Base-by-base conservation (phyloP, 1,140 invertebrate species). In the Drosophila nigromelanica region DNA sequence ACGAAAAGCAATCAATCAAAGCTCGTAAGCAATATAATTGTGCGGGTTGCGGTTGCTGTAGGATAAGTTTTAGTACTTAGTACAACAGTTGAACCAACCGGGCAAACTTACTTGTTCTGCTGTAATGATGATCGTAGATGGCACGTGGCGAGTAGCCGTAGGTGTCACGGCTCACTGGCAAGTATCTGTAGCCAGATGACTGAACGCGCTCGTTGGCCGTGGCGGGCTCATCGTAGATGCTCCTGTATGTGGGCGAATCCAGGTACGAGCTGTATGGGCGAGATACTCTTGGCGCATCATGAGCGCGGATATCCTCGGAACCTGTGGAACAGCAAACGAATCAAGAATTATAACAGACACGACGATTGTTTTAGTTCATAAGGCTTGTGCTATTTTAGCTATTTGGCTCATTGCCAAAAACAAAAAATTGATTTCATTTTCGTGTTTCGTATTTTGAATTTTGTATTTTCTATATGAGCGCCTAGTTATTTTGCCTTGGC, bases 261-360 rank as follows among this genome's bases (percentile, higher is more conserved):
- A 90, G 86, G 73, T 95, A 96, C 78, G 94, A 93, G 90, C 94
- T 94, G 83, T 89, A 92, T 75, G 91, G 90, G 60, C 91, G 89
- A 51, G 73, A 74, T 2, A 72, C 60, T 50, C 60, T 73, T 52
- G 91, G 91, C 18, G 91, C 91, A 87, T 97, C 96, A 83, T 96
- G 96, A 75, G 97, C 97, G 91, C 96, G 95, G 93, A 97, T 96
- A 92, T 97, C 97, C 93, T 97, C 96, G 80, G 96, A 97, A 92
- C 96, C 96, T 97, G 90, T 67, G 45, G 40, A 91, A 66, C 10
- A 0, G 4, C 30, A 62, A 52, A 11, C 54, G 80, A 40, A 30
- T 45, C n/a, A 48, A 12, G 39, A 27, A 42, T 52, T 51, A 67
- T 39, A 21, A 59, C 47, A 52, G 30, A 51, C 33, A 21, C 52